Evolutionary conservation across 2,113 vertebrate genomes (phyloP), one percentile per base, ranked within the genome.

Genomic region (Xenotilapia caudafasciata): DNA sequence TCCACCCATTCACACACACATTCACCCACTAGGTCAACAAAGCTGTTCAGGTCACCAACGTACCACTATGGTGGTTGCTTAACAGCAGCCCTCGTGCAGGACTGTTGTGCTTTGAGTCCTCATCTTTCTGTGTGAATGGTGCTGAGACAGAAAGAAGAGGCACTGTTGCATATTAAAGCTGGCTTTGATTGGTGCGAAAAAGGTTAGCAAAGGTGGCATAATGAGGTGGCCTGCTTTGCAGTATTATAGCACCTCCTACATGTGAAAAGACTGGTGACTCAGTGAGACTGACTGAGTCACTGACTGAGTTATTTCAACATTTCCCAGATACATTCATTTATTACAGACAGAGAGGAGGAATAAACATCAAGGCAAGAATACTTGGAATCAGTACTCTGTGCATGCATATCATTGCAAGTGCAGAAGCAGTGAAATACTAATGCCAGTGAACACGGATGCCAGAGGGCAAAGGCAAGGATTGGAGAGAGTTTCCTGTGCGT

Each of bases 401-500:
- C 77, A 45, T 49, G 33, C 75, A 26, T 77, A 53, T 81, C 33
- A 81, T 70, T 54, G 79, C 14, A 35, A 19, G 33, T 19, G 28
- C 15, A 35, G 9, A 11, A 77, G 45, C 42, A 19, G 42, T 49
- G 4, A 77, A 77, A 49, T 77, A 49, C 42, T 77, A 49, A 77
- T 49, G 70, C 45, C 9, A 77, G 23, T 77, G 26, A 77, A 31
- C 42, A 28, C 10, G 3, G 42, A 31, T 28, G 26, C 70, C 26
- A 28, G 28, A 80, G 56, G 56, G 26, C 65, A 68, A 82, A 70
- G 35, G 19, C 40, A 12, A 82, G 28, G 53, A 49, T 60, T 58
- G 79, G 38, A 33, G 31, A 58, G 19, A 68, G 31, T 40, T 83
- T 83, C n/a, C 21, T 62, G 49, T 62, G 81, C 85, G 47, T 47